Base-by-base conservation (phyloP, 1,140 invertebrate genomes). In the Ridgeia piscesae region DNA sequence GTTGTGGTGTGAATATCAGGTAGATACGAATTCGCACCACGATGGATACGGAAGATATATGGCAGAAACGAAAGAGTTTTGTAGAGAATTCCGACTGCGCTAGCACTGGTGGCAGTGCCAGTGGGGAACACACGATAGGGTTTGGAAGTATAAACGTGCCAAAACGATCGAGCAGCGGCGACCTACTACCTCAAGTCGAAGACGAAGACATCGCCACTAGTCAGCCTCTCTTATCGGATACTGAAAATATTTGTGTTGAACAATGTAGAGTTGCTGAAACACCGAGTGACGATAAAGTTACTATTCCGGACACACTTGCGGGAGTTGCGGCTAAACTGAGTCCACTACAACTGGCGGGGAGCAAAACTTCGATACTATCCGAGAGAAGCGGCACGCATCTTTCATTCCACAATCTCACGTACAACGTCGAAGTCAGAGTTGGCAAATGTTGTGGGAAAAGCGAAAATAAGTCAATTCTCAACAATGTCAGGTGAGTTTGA, bases 401-500 rank as follows among this genome's bases (percentile, higher is more conserved):
- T 77, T 77, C 58, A 31, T 77, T 77, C 58, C 58, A 77, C 58
- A 31, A 17, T 77, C 14, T 77, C 58, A 77, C 58, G 27, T 77
- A 77, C 58, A 31, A 9, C 58, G 58, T 77, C 58, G 58, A 77
- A 9, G 58, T 21, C 27, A 77, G 2, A 77, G 42, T 42, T 42
- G 58, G 58, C 58, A 77, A 77, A 77, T 77, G 58, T 77, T 77
- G 58, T 31, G 58, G 58, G 58, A 77, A 77, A 77, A 77, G 58
- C 58, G 58, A 77, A 77, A 77, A 77, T 77, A 77, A 77, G 58
- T 77, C 58, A 77, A 77, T 77, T 77, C 58, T 77, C 58, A 77
- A 77, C 4, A 77, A 77, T 21, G 58, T 77, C 11, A 77, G 58
- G 58, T 77, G 0, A 77, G 58, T 77, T 77, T 77, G 58, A 77